Evolutionary conservation across 2,113 vertebrate genomes (phyloP), one percentile per base, ranked within the genome.

Genomic region (Labrus mixtus): DNA sequence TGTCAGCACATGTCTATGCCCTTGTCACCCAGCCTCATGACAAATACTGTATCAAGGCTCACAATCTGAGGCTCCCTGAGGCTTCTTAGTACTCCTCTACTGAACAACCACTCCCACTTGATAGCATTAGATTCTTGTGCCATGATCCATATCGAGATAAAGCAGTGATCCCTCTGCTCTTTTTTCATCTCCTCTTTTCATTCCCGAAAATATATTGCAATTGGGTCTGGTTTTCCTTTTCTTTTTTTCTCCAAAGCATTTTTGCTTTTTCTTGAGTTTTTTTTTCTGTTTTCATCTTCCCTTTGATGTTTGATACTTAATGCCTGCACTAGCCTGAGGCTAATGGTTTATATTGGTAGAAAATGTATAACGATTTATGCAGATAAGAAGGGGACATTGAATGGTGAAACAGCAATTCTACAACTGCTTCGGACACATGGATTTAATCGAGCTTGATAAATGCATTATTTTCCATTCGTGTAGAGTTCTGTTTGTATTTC

Each of bases 1-100:
- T 84, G 88, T 89, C 89, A 86, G 76, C 72, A 64, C 79, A 80
- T 78, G 79, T 84, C 90, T 73, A 7, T 86, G 87, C 82, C 91
- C 85, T 89, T 92, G 88, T 90, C 86, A 89, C 69, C 83, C 66
- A 17, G 53, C 79, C 74, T 45, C 78, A 75, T 87, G 88, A 87
- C 88, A 87, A 88, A 88, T 82, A 88, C 85, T 73, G 79, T 84
- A 91, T 89, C 84, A 76, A 48, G 68, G 73, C 62, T 64, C 36
- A 11, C 78, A 68, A 75, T 79, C 82, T 68, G 22, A 72, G 71
- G 58, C 77, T 86, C 71, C 82, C 85, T 33, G 58, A 83, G 81
- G 86, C 86, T 82, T 67, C 76, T 64, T 63, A 66, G 70, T 78
- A 59, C 85, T 85, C 68, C 59, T 78, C 71, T 72, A 74, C 78